phyloP scores from a whole-genome alignment of 2,888 invertebrate species.

The Diarsia dahlii region DNA sequence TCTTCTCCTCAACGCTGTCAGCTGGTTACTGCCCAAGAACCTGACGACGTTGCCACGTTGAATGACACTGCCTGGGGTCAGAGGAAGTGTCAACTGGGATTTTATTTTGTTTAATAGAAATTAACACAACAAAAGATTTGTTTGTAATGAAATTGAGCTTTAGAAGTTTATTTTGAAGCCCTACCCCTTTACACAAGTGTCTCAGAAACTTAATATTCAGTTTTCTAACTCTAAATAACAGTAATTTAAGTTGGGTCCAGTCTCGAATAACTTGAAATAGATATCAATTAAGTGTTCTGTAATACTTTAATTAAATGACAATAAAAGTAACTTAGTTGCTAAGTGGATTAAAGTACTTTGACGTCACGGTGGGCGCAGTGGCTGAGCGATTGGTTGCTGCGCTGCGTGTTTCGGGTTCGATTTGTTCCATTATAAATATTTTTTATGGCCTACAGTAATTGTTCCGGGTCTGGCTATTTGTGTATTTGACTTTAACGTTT shows the following conservation, averaged over 20 bases:
- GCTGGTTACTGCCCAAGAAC: too few species aligned
- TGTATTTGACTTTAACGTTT: not conserved
- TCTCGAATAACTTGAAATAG: constrained; percentile 12
- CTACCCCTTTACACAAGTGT: not conserved
- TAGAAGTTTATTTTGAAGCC: not conserved
- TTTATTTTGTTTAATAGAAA: too few species aligned
- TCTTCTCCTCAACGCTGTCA: too few species aligned
- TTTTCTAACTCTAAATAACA: constrained; percentile 6
- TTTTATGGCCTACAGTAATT: not conserved
- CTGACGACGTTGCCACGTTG: too few species aligned
- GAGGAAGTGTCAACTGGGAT: not conserved
- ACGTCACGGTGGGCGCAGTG: not conserved
- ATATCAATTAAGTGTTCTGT: constrained; percentile 1
- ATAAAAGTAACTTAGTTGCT: not conserved
- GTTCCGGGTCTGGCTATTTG: not conserved
- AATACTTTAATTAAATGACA: constrained; percentile 2
- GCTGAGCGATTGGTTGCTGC: not conserved
- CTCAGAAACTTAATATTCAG: constrained; percentile 12
- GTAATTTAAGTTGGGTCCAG: constrained; percentile 15
- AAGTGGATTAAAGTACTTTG: not conserved
- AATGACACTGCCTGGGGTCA: not conserved
- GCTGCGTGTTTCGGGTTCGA: not conserved
- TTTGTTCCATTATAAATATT: not conserved
- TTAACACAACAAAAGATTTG: too few species aligned
- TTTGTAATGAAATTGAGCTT: not conserved